Evolutionary conservation across 2,797 vertebrate genomes (phyloP).

Genomic region (Pantherophis vulpinus): DNA sequence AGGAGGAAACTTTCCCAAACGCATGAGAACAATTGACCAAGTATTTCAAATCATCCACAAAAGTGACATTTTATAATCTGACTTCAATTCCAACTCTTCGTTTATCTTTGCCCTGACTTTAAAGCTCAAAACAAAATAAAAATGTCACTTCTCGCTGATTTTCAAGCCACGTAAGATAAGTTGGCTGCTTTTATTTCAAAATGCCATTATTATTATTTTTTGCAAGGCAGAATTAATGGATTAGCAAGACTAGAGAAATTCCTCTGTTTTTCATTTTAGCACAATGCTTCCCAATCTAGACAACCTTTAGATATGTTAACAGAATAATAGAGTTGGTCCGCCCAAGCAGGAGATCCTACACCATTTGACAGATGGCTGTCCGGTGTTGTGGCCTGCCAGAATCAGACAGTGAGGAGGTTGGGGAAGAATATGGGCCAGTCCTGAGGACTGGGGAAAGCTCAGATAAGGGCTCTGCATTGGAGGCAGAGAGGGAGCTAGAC

Average conservation of each 20-base stretch:
- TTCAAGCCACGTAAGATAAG: constrained; percentile 18
- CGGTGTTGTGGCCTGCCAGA: no score
- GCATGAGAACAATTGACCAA: background rate
- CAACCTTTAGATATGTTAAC: background rate
- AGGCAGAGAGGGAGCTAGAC: no score
- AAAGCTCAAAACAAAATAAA: constrained; percentile 12
- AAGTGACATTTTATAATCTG: background rate
- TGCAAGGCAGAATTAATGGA: background rate
- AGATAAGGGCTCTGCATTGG: no score
- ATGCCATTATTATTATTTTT: background rate
- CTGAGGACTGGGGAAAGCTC: no score
- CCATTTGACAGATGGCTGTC: no score
- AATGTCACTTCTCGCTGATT: constrained; percentile 8
- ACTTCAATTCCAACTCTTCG: constrained; percentile 9
- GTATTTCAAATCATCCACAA: constrained; percentile 1
- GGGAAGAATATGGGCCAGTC: no score
- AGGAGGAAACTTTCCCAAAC: constrained; percentile 11
- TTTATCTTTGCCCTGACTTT: constrained; percentile 1
- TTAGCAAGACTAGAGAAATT: background rate
- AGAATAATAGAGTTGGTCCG: no score
- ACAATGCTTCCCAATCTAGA: background rate
- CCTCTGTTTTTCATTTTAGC: background rate
- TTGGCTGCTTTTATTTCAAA: background rate
- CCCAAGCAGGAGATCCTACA: no score
- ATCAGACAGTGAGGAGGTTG: no score